These are phyloP conservation scores for Neoaliturus tenellus DNA, from an alignment of 2,888 invertebrate genomes.

Conservation along the genomic window DNA sequence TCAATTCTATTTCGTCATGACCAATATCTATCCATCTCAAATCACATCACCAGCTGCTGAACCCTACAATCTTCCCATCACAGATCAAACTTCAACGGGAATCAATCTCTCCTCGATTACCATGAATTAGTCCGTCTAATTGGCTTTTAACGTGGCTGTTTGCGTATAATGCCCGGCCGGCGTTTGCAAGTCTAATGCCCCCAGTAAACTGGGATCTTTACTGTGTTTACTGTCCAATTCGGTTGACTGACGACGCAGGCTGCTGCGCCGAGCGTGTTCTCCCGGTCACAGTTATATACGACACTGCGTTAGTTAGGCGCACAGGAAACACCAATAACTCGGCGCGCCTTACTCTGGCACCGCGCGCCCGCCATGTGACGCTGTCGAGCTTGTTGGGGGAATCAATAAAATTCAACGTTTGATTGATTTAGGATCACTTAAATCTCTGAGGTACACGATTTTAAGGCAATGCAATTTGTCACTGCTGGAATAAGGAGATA, in stretches of 20 bases:
- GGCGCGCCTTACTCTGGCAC: neutral
- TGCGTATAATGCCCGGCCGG: neutral
- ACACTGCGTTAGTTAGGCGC: neutral
- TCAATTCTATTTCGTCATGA: too few species aligned
- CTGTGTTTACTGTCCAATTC: conserved; percentile 1
- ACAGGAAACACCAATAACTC: neutral
- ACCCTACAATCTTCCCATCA: neutral
- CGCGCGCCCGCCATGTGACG: neutral
- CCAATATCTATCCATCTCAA: too few species aligned
- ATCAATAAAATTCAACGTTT: neutral
- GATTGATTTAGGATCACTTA: too few species aligned
- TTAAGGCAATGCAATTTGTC: too few species aligned
- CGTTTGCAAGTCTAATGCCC: neutral
- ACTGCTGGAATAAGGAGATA: too few species aligned
- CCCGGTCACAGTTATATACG: neutral
- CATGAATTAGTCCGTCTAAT: conserved; percentile 15
- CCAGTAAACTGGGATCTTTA: neutral
- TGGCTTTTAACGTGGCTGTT: neutral
- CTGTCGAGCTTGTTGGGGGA: neutral
- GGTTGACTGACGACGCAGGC: neutral
- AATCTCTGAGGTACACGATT: too few species aligned
- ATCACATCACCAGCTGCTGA: too few species aligned
- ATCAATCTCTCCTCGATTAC: neutral
- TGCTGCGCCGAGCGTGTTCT: neutral
- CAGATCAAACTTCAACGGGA: neutral